phyloP scores from a whole-genome alignment of 2,888 invertebrate genomes.

The Caenorhabditis becei region DNA sequence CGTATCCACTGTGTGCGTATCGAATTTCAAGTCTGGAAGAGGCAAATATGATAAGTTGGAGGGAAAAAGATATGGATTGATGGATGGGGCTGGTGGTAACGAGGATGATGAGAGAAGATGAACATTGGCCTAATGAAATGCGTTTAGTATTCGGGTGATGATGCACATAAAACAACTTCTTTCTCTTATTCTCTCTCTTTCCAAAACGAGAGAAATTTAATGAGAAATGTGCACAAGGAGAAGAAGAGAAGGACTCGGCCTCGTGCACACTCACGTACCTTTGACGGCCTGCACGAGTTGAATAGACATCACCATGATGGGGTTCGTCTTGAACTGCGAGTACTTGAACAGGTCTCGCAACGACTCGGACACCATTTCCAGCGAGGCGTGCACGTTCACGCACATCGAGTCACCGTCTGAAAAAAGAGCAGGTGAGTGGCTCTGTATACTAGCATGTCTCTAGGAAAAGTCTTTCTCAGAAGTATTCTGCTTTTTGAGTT shows the following conservation, averaged over 20 bases:
- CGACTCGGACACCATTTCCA: constrained; percentile 79
- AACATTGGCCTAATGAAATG: constrained; percentile 54
- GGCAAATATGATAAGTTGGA: neutral
- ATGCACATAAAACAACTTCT: constrained; percentile 55
- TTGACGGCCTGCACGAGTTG: constrained; percentile 72
- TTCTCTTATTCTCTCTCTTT: constrained; percentile 30
- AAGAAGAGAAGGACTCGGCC: constrained; percentile 20
- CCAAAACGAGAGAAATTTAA: constrained; percentile 45
- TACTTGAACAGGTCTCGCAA: constrained; percentile 78
- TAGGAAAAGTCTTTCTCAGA: no score
- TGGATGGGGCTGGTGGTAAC: neutral
- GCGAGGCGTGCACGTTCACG: constrained; percentile 78
- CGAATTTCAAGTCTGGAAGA: constrained; percentile 78
- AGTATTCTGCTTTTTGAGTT: no score
- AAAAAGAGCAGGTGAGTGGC: constrained; percentile 14
- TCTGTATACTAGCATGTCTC: neutral
- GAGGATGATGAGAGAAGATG: constrained; percentile 27
- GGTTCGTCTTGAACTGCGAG: constrained; percentile 72
- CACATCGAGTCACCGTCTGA: constrained; percentile 77
- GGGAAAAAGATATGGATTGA: neutral
- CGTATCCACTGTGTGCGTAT: constrained; percentile 72
- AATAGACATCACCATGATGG: constrained; percentile 66
- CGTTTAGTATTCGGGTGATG: constrained; percentile 56
- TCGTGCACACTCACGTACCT: constrained; percentile 47
- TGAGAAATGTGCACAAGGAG: constrained; percentile 34